Percentiles rank a stretch among this genome's conserved stretches.
Conservation (phyloP, 2,888 invertebrate genomes). For the Calliphora vomitoria region DNA sequence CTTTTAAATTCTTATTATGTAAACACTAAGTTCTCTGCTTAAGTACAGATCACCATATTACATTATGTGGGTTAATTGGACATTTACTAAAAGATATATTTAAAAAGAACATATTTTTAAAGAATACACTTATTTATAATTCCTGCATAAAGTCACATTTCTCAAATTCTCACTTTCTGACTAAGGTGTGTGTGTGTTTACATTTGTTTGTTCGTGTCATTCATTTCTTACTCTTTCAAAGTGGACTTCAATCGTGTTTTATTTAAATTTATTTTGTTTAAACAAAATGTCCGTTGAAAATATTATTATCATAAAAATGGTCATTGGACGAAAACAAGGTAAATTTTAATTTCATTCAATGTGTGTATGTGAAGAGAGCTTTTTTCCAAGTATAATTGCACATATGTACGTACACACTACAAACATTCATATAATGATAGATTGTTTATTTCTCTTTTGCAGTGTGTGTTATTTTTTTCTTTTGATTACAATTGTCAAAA, state of each 20-base stretch:
- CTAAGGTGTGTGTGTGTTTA: background rate
- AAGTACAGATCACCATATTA: too few relatives aligned
- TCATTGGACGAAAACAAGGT: conserved; percentile 61
- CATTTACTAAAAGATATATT: too few relatives aligned
- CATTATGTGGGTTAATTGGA: too few relatives aligned
- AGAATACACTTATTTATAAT: background rate
- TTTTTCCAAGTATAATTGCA: background rate
- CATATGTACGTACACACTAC: too few relatives aligned
- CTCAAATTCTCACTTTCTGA: conserved; percentile 19
- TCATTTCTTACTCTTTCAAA: conserved; percentile 26
- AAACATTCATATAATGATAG: background rate
- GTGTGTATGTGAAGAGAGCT: conserved; percentile 22
- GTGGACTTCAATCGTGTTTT: conserved; percentile 40
- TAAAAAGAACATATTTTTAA: too few relatives aligned
- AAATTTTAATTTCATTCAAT: conserved; percentile 42
- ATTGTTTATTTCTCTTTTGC: background rate
- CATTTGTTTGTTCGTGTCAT: conserved; percentile 6
- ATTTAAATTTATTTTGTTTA: conserved; percentile 61
- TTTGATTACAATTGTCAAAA: conserved; percentile 28
- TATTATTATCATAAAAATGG: conserved; percentile 52
- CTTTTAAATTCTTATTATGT: too few relatives aligned
- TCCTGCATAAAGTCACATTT: conserved; percentile 6
- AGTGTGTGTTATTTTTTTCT: background rate
- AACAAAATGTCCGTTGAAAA: conserved; percentile 56
- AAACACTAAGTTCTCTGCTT: too few relatives aligned